A percentile compares a stretch with the other conserved stretches of the same genome.
Evolutionary conservation across 2,797 vertebrate species (phyloP).

Genomic region (Amniataba percoides): DNA sequence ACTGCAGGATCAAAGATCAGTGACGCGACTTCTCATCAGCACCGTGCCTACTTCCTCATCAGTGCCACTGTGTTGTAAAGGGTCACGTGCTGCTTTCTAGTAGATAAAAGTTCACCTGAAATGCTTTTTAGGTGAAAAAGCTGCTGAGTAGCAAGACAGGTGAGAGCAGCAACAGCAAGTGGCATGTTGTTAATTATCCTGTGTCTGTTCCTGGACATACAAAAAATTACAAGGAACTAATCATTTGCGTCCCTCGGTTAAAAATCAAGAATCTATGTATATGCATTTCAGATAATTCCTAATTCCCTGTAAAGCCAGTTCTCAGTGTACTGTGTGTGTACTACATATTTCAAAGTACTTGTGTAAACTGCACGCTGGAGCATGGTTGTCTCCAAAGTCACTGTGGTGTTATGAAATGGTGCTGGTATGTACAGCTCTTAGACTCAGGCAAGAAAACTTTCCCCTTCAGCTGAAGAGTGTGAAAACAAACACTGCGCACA

Average conservation of each 20-base stretch:
- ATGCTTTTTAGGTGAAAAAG: not conserved
- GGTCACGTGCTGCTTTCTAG: not conserved
- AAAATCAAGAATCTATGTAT: not conserved
- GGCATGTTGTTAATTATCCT: not conserved
- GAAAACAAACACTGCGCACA: not conserved
- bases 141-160: not conserved
- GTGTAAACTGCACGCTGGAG: too few relatives aligned
- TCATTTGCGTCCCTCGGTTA: not conserved
- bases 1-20: constrained; percentile 67
- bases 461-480: not conserved
- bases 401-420: not conserved
- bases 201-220: too few relatives aligned
- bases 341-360: not conserved
- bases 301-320: not conserved
- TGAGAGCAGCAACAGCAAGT: not conserved
- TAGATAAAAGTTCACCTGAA: not conserved
- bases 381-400: too few relatives aligned
- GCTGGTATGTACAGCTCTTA: not conserved
- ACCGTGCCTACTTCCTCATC: constrained; percentile 15
- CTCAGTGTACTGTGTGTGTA: not conserved
- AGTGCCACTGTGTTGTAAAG: not conserved
- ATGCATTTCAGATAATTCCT: not conserved
- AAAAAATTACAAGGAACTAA: not conserved
- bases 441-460: not conserved
- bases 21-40: constrained; percentile 8